A percentile compares a stretch with the other conserved stretches of the same genome.
Evolutionary conservation across 1,140 invertebrate genomes (phyloP).

Genomic region (Zaprionus davidi): DNA sequence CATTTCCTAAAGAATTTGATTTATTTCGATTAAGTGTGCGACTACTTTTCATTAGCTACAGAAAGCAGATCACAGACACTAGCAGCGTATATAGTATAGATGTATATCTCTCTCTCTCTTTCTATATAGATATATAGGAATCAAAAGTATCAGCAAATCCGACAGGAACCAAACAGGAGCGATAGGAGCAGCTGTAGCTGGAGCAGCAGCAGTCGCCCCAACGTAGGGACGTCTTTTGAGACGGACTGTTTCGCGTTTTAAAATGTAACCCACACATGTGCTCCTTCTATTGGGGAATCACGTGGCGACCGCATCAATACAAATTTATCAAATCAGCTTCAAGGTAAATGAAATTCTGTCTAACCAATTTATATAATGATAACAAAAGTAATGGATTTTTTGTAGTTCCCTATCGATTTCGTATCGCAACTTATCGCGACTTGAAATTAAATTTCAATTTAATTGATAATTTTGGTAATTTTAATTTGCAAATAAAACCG

Average conservation of each 20-base stretch:
- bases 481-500: constrained; percentile 7
- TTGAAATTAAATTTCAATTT: constrained; percentile 9
- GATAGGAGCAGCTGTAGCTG: not conserved
- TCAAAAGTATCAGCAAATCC: constrained; percentile 1
- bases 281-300: constrained; percentile 82
- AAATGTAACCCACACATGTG: constrained; percentile 97
- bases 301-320: constrained; percentile 66
- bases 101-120: constrained; percentile 2
- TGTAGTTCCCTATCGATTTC: not conserved
- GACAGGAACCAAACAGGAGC: constrained; percentile 21
- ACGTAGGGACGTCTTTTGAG: constrained; percentile 96
- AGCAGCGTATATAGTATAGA: not conserved
- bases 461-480: constrained; percentile 2
- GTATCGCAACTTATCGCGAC: not conserved
- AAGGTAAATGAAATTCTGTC: constrained; percentile 33
- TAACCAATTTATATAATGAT: constrained; percentile 37
- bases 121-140: constrained; percentile 18
- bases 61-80: constrained; percentile 46
- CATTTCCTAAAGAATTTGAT: constrained; percentile 54
- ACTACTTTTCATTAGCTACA: constrained; percentile 25
- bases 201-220: constrained; percentile 94
- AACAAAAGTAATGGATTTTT: not conserved
- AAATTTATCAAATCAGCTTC: constrained; percentile 25
- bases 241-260: constrained; percentile 97
- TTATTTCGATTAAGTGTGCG: constrained; percentile 12